Evolutionary conservation across 1,140 invertebrate genomes (phyloP).

Genomic region (Diabrotica undecimpunctata): DNA sequence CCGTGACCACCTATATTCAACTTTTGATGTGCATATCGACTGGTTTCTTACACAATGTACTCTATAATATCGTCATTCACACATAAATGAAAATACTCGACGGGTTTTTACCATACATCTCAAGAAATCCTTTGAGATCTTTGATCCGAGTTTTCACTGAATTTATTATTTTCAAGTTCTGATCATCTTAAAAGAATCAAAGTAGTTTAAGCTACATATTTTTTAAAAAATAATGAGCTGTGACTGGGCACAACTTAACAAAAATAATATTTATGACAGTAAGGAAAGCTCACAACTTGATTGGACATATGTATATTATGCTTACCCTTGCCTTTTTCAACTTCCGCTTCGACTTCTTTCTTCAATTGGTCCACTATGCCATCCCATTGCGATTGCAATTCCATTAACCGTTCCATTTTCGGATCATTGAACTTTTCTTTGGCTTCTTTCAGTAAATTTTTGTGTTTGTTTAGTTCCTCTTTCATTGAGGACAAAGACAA

Average conservation of each 20-base stretch:
- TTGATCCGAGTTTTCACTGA: too few relatives aligned
- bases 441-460: constrained; percentile 25
- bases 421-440: constrained; percentile 29
- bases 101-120: too few relatives aligned
- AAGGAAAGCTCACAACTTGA: not conserved
- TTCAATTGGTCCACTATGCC: constrained; percentile 26
- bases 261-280: not conserved
- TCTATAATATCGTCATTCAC: too few relatives aligned
- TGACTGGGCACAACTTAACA: not conserved
- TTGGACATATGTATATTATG: not conserved
- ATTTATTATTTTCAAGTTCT: too few relatives aligned
- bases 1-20: too few relatives aligned
- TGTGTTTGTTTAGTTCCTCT: constrained; percentile 27
- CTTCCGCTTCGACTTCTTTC: constrained; percentile 27
- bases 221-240: too few relatives aligned
- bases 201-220: too few relatives aligned
- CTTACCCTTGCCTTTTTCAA: constrained; percentile 24
- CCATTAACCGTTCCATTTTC: constrained; percentile 24
- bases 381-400: constrained; percentile 36
- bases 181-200: too few relatives aligned
- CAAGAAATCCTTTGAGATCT: too few relatives aligned
- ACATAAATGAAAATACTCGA: too few relatives aligned
- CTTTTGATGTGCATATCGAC: too few relatives aligned
- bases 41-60: too few relatives aligned
- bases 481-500: constrained; percentile 33